Evolutionary conservation across 2,888 invertebrate genomes (phyloP), one percentile per base, ranked within the genome.

Genomic region (Synergus gifuensis): DNA sequence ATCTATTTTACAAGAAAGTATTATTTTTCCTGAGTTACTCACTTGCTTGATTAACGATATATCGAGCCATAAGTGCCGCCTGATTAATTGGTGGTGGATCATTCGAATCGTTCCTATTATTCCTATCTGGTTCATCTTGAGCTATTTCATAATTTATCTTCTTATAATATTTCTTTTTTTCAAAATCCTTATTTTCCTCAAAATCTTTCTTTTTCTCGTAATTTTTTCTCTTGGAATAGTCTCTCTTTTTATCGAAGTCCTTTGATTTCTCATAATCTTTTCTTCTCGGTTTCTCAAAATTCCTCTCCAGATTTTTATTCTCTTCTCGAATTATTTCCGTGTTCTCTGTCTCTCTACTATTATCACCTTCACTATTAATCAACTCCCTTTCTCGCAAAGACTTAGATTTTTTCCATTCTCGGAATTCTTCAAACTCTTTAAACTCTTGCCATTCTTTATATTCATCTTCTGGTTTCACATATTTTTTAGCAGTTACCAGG

Each of bases 11-110:
- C 58, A 14, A 58, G 11, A 40, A 40, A 60, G 58, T 18, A 60
- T 58, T 76, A 77, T 63, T 60, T 77, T 69, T 77, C n/a, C 62
- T 69, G 7, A 18, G n/a, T 54, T 78, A 77, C 88, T 92, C 93
- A 96, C 96, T 94, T 88, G 95, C 93, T 87, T 95, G 94, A 89
- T 95, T 96, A 77, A 96, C 94, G 67, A 96, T 94, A 87, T 95
- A 96, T 93, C 96, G 93, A 11, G 95, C 96, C 95, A 96, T 95
- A 79, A 94, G 92, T 8, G 96, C 95, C 18, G 94, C 91, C 85
- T 95, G 92, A 46, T 93, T 93, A 81, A 94, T 94, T 76, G 95
- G 94, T 5, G 96, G 96, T 8, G 95, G 95, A 79, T 90, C 92
- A 60, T n/a, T 12, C 7, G 95, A 95, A 79, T 90, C 92, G 79